phyloP scores from a whole-genome alignment of 2,888 invertebrate genomes.

The Colostygia pectinataria region DNA sequence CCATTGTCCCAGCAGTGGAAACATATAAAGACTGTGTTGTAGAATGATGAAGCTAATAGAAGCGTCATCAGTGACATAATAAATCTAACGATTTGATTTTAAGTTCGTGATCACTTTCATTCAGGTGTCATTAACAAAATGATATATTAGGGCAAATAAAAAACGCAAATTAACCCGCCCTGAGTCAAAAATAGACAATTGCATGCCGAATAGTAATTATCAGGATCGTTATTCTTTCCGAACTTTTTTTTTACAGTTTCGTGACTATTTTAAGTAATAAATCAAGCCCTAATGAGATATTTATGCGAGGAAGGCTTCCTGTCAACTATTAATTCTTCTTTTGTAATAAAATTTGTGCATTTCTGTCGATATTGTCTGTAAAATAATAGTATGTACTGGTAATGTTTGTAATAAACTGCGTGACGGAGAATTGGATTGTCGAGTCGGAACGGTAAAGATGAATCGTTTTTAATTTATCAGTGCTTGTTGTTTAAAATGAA shows the following conservation, averaged over 20 bases:
- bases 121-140: constrained; percentile 77
- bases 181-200: constrained; percentile 74
- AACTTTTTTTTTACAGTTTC: constrained; percentile 75
- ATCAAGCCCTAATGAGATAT: constrained; percentile 80
- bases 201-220: constrained; percentile 82
- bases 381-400: constrained; percentile 7
- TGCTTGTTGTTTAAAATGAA: constrained; percentile 3
- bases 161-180: constrained; percentile 66
- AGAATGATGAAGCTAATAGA: no score
- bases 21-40: no score
- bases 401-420: constrained; percentile 24
- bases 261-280: constrained; percentile 77
- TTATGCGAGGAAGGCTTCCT: constrained; percentile 73
- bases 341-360: constrained; percentile 56
- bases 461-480: constrained; percentile 22
- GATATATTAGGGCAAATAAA: constrained; percentile 75
- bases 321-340: constrained; percentile 77
- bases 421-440: constrained; percentile 23
- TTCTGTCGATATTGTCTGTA: constrained; percentile 55
- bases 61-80: constrained; percentile 16
- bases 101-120: constrained; percentile 72
- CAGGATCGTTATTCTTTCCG: constrained; percentile 67
- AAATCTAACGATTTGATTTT: constrained; percentile 34
- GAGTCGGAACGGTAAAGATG: constrained; percentile 15
- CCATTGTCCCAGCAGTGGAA: no score